These are phyloP conservation scores for Sebastes kiyomatsui DNA, from an alignment of 2,797 vertebrate genomes.

Conservation along the genomic window DNA sequence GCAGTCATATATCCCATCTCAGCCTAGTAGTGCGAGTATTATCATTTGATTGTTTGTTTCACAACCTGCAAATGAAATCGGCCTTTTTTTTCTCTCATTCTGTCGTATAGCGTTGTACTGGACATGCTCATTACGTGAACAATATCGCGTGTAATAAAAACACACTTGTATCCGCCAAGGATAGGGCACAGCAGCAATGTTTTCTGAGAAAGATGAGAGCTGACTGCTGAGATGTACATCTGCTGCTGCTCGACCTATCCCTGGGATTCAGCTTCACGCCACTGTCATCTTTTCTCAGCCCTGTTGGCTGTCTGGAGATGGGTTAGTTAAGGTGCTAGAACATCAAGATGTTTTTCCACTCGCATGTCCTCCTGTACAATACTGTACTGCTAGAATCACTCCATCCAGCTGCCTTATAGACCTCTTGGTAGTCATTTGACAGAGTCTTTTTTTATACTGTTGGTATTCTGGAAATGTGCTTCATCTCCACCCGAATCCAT, in stretches of 20 bases:
- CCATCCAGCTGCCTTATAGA: not conserved
- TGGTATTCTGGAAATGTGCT: not conserved
- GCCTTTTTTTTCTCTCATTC: not conserved
- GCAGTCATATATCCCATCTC: conserved; percentile 26
- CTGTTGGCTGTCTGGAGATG: conserved; percentile 9
- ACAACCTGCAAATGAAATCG: not conserved
- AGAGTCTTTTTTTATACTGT: not conserved
- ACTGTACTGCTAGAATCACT: not conserved
- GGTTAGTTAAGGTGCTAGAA: conserved; percentile 35
- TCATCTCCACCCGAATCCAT: not conserved
- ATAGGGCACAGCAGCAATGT: not conserved
- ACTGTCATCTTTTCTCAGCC: conserved; percentile 25
- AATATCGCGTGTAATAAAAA: not conserved
- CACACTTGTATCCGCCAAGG: not conserved
- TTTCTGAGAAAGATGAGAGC: conserved; percentile 34
- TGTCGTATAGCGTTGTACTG: not conserved
- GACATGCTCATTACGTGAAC: not conserved
- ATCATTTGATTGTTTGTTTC: not conserved
- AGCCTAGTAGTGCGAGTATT: conserved; percentile 1
- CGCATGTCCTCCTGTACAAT: not conserved
- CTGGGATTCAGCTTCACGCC: conserved; percentile 29
- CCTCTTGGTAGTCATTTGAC: not conserved
- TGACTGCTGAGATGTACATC: conserved; percentile 39
- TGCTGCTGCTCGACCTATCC: conserved; percentile 30
- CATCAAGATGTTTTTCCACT: conserved; percentile 22